Conservation (phyloP, 2,113 vertebrate genomes). For the Charina bottae region DNA sequence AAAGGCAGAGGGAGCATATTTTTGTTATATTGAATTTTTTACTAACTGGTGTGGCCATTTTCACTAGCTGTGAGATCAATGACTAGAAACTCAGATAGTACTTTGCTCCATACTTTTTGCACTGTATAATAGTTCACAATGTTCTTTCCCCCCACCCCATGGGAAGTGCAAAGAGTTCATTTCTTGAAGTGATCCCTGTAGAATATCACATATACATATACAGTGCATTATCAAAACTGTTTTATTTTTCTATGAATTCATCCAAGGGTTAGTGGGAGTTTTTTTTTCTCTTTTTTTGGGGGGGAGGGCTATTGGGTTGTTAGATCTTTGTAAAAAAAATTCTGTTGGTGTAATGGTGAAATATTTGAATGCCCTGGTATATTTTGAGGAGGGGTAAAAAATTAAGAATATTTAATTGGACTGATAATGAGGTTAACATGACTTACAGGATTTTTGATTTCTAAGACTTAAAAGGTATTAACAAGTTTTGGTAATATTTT, state of each 20-base stretch:
- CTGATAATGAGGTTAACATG: too few species aligned
- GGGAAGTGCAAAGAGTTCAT: slow-evolving; percentile 38
- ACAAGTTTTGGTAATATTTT: too few species aligned
- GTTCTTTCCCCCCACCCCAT: slow-evolving; percentile 20
- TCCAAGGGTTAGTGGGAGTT: too few species aligned
- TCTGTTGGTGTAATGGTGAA: too few species aligned
- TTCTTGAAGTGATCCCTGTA: slow-evolving; percentile 29
- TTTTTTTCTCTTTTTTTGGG: too few species aligned
- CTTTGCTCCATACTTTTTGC: slow-evolving; percentile 8
- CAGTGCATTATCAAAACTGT: slow-evolving; percentile 33
- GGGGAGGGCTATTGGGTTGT: too few species aligned
- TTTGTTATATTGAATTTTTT: slow-evolving; percentile 51
- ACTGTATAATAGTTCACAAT: slow-evolving; percentile 16
- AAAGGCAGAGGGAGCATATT: slow-evolving; percentile 11
- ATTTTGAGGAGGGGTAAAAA: too few species aligned
- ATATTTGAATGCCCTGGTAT: too few species aligned
- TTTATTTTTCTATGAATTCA: slow-evolving; percentile 61
- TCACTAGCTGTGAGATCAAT: slow-evolving; percentile 37
- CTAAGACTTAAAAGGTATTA: too few species aligned
- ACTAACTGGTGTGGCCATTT: slow-evolving; percentile 43
- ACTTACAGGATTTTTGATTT: too few species aligned
- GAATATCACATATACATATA: slow-evolving; percentile 26
- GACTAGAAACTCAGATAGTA: slow-evolving; percentile 35
- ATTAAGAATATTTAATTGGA: too few species aligned
- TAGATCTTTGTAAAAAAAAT: too few species aligned